Conservation (phyloP, 2,888 invertebrate genomes). For the Leptinotarsa rubiginosa region DNA sequence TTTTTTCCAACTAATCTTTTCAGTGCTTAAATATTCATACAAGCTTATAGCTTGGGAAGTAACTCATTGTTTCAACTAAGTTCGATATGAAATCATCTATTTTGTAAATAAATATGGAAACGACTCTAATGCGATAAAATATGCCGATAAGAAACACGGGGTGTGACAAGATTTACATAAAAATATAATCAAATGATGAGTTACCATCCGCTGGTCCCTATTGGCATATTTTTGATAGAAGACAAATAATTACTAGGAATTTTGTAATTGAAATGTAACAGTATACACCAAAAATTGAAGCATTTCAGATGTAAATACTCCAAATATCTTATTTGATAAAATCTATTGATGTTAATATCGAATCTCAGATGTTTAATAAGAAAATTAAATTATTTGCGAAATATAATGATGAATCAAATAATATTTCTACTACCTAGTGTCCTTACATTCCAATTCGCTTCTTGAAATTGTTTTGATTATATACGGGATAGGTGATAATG, state of each 20-base stretch:
- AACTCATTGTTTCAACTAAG: neutral
- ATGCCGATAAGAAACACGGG: neutral
- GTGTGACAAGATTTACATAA: neutral
- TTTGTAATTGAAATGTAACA: constrained; percentile 7
- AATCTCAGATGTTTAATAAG: constrained; percentile 17
- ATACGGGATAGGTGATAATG: neutral
- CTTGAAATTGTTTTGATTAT: constrained; percentile 9
- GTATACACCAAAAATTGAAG: constrained; percentile 48
- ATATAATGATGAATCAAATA: constrained; percentile 4
- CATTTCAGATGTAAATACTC: constrained; percentile 52
- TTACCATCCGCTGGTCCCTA: neutral
- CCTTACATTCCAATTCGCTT: constrained; percentile 27
- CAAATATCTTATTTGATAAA: neutral
- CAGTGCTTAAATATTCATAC: neutral
- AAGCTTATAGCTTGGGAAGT: neutral
- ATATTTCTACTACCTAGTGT: constrained; percentile 17
- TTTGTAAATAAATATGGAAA: constrained; percentile 7
- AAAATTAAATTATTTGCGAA: constrained; percentile 11
- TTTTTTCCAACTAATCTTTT: neutral
- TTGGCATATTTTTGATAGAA: constrained; percentile 20
- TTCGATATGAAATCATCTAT: neutral
- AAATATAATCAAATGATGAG: neutral
- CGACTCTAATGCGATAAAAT: constrained; percentile 1
- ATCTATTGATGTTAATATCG: constrained; percentile 20
- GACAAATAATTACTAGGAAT: constrained; percentile 22